Conservation (phyloP, 2,113 vertebrate species). For the Sprattus sprattus region DNA sequence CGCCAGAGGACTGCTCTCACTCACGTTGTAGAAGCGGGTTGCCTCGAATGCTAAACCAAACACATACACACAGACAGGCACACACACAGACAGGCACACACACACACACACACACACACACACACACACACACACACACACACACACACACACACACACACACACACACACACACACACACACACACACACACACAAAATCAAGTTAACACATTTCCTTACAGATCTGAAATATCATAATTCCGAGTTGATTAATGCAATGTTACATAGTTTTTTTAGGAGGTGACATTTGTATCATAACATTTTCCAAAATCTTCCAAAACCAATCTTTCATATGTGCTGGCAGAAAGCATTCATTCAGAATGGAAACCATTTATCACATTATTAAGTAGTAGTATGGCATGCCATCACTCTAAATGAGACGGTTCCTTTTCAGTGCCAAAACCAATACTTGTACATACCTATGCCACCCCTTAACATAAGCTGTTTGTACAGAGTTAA, state of each 20-base stretch:
- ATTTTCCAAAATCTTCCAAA: neutral
- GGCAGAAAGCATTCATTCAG: neutral
- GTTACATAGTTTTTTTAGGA: neutral
- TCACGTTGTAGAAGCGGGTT: slow-evolving; percentile 90
- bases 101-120: slow-evolving; percentile 46
- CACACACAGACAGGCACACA: slow-evolving; percentile 50
- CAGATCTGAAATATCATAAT: neutral
- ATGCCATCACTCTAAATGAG: neutral
- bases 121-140: slow-evolving; percentile 50
- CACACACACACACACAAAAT: slow-evolving; percentile 49
- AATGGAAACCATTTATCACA: slow-evolving; percentile 2
- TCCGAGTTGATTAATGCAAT: neutral
- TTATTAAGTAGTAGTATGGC: neutral
- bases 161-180: slow-evolving; percentile 48
- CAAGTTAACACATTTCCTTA: neutral
- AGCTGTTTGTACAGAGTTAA: neutral
- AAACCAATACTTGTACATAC: neutral
- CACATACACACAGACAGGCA: slow-evolving; percentile 43
- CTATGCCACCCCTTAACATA: neutral
- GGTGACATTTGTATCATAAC: neutral
- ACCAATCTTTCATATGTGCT: neutral
- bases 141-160: slow-evolving; percentile 41
- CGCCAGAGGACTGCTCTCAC: slow-evolving; percentile 83
- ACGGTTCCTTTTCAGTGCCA: neutral
- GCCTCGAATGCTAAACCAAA: slow-evolving; percentile 83